phyloP scores from a whole-genome alignment of 2,113 vertebrate genomes.

The Ondatra zibethicus region DNA sequence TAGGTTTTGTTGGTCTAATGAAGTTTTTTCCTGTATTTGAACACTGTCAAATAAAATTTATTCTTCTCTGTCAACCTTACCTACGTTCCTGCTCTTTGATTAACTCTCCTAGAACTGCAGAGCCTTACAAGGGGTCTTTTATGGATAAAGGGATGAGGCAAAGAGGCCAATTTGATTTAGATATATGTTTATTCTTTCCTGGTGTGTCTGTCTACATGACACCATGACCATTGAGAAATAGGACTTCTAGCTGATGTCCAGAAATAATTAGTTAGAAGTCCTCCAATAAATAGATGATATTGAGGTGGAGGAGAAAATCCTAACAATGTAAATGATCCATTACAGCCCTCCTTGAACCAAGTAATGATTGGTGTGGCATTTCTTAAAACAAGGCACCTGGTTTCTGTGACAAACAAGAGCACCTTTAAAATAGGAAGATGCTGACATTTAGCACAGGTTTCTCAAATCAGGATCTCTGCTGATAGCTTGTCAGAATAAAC shows the following conservation, averaged over 20 bases:
- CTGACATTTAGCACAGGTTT: background rate
- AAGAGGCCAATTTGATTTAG: background rate
- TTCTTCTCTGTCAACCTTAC: background rate
- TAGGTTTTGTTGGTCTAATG: background rate
- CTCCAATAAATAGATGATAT: background rate
- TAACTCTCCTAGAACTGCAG: background rate
- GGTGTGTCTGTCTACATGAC: background rate
- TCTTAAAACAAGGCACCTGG: background rate
- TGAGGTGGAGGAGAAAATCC: background rate
- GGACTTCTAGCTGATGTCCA: background rate
- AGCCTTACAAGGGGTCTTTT: background rate
- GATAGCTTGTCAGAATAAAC: background rate
- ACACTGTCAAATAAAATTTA: background rate
- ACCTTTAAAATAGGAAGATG: background rate
- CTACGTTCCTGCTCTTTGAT: background rate
- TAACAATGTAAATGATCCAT: background rate
- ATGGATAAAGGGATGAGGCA: background rate
- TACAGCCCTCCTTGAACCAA: background rate
- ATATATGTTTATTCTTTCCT: background rate
- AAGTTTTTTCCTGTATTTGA: background rate
- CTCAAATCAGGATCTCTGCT: background rate
- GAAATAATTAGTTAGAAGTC: background rate
- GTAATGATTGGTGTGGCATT: background rate
- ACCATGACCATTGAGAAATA: background rate
- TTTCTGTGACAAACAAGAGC: background rate